phyloP scores from a whole-genome alignment of 2,113 vertebrate genomes.

The Verasper variegatus region DNA sequence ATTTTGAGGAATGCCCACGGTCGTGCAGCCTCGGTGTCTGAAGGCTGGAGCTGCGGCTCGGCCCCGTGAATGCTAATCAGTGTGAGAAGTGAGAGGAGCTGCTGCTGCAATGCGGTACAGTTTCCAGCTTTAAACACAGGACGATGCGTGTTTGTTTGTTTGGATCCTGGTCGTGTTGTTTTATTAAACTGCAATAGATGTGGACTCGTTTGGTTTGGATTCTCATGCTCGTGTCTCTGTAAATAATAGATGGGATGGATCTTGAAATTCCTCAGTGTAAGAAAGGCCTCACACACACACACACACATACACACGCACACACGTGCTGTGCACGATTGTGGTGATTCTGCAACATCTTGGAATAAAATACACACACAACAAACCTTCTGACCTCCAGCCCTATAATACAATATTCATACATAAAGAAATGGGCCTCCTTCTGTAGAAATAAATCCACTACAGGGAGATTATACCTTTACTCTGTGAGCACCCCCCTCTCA shows the following conservation, averaged over 20 bases:
- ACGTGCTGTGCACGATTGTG: background rate
- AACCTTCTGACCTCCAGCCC: background rate
- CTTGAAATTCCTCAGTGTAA: background rate
- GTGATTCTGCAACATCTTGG: background rate
- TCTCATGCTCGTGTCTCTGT: background rate
- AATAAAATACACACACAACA: background rate
- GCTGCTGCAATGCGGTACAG: constrained; percentile 85
- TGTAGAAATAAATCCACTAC: background rate
- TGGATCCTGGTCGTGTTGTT: accelerated
- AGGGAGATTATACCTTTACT: background rate
- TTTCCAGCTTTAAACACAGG: background rate
- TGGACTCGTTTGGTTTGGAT: background rate
- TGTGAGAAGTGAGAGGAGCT: constrained; percentile 64
- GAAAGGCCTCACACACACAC: constrained; percentile 13
- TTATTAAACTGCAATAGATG: background rate
- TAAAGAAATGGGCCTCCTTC: background rate
- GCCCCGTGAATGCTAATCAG: constrained; percentile 80
- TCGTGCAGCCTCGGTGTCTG: constrained; percentile 38
- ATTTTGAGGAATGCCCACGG: constrained; percentile 56
- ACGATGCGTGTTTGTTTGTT: background rate
- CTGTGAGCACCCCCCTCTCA: background rate
- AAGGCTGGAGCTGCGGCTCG: constrained; percentile 47
- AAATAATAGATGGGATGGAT: background rate
- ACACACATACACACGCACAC: background rate
- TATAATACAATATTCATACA: background rate